Evolutionary conservation across 2,888 invertebrate genomes (phyloP), one percentile per base, ranked within the genome.

Genomic region (Lithophane semibrunnea): DNA sequence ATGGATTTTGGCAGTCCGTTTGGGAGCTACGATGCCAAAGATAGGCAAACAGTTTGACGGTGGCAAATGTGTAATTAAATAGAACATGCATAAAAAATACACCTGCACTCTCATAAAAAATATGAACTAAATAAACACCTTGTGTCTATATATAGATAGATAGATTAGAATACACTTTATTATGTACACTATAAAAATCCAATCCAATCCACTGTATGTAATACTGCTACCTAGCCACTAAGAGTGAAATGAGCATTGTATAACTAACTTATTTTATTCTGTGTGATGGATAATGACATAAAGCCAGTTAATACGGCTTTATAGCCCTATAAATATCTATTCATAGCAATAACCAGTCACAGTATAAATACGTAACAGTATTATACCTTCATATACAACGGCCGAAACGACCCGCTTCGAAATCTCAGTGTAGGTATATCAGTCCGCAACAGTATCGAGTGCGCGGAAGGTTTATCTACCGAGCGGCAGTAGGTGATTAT

Each of bases 261-360:
- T 29, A 73, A 49, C n/a, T 60, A 12, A 16, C 12, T 37, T 37
- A 49, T 49, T 21, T 44, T 42, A 67, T 56, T 49, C 49, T 42
- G 3, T 42, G 56, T 77, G 42, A n/a, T 52, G 24, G 13, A 29
- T 77, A 49, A 42, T 54, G 9, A 21, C 13, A 77, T 49, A 47
- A 24, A 29, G 8, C 18, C n/a, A 52, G 52, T 21, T 21, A 21
- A 52, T 21, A 21, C 52, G 52, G 52, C 21, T 3, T 52, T 8
- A 52, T 18, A 52, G 8, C 18, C 18, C 21, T 52, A 52, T 13
- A 29, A 73, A 60, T 0, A 37, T 60, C 3, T 67, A 21, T 60
- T 79, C 29, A 60, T 21, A 49, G 13, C 49, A 61, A 56, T 52
- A 52, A 18, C 5, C 37, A 5, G 37, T 37, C 52, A 18, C 52